Base-by-base conservation (phyloP, 2,888 invertebrate genomes). In the Mermis nigrescens region DNA sequence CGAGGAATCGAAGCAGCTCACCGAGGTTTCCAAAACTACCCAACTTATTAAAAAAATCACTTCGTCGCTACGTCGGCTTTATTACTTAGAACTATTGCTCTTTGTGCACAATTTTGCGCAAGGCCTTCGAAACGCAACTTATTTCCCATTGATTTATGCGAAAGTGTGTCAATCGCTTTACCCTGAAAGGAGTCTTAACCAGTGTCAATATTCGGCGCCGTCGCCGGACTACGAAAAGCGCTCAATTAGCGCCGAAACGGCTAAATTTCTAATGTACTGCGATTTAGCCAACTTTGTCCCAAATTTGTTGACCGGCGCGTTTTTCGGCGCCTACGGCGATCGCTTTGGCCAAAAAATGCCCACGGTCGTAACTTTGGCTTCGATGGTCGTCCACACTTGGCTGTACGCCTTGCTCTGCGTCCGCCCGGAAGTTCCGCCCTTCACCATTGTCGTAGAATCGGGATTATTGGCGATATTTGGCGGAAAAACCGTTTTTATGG, bases 301-400 rank as follows among this genome's bases (percentile, higher is more conserved):
- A 12, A 29, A 27, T 53, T 31, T 53, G 31, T 7, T 53, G 27
- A 15, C 29, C 4, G 31, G 29, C 54, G 29, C 24, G 54, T 53
- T 53, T 15, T 31, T 53, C 29, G 54, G 54, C 12, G 29, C 29
- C 31, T 53, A 29, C 54, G 54, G 54, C 22, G 54, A 53, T n/a
- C 7, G 19, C 12, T 38, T 12, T 19, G 48, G 48, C 4, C 12
- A 24, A 48, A 53, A 53, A 53, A 15, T 31, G 31, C 54, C 54
- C 29, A 31, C 31, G 22, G 7, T 53, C 12, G 24, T 53, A 29
- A 12, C 54, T 15, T 12, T 53, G 12, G 27, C 12, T 7, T 53
- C 31, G 29, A 27, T 31, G 28, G 31, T 53, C 4, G 4, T 7
- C 12, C 31, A 53, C 22, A 53, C 12, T 4, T 29, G 4, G 12